Conservation (phyloP, 2,797 vertebrate genomes). For the Mus minutoides region DNA sequence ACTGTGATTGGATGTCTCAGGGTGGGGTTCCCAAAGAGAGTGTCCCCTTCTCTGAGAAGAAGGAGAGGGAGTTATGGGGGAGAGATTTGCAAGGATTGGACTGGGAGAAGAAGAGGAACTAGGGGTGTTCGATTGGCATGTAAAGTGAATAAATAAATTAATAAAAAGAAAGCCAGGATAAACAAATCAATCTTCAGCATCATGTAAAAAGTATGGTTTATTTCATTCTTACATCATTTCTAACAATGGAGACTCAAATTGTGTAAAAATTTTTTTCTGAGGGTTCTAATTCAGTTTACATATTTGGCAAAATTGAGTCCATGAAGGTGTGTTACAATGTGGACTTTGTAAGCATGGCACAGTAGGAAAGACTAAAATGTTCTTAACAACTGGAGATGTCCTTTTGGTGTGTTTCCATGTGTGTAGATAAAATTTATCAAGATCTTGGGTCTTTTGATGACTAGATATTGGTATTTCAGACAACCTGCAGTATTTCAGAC, state of each 20-base stretch:
- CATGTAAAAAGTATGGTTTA: neutral
- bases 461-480: neutral
- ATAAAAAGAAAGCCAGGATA: neutral
- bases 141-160: neutral
- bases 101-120: neutral
- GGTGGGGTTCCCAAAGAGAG: too few species aligned
- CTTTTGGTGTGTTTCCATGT: neutral
- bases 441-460: neutral
- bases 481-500: neutral
- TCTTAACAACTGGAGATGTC: neutral
- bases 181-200: neutral
- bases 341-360: neutral
- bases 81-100: neutral
- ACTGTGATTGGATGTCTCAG: too few species aligned
- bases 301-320: neutral
- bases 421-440: neutral
- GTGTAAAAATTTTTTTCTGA: neutral
- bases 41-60: too few species aligned
- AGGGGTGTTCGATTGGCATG: neutral
- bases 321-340: neutral
- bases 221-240: neutral
- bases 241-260: neutral
- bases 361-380: neutral
- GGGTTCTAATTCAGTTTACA: neutral
- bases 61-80: neutral